Evolutionary conservation across 2,113 vertebrate species (phyloP).

Genomic region (Sus scrofa): T2T-Sscrofa CM000824.6:203885001-203885500

Average conservation of each 20-base stretch:
- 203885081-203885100: neutral
- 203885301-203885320: fast-evolving
- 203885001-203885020: neutral
- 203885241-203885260: neutral
- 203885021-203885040: neutral
- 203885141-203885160: neutral
- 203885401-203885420: neutral
- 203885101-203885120: neutral
- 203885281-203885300: neutral
- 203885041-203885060: conserved; percentile 42
- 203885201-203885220: neutral
- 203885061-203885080: neutral
- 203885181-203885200: neutral
- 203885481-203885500: neutral
- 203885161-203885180: neutral
- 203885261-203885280: neutral
- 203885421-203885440: neutral
- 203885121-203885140: neutral
- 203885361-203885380: neutral
- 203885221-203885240: neutral
- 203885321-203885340: neutral
- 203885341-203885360: neutral
- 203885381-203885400: neutral
- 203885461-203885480: neutral
- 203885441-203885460: neutral